These are phyloP conservation scores for Proisotoma minuta DNA, from an alignment of 2,888 invertebrate species.

Conservation along the genomic window DNA sequence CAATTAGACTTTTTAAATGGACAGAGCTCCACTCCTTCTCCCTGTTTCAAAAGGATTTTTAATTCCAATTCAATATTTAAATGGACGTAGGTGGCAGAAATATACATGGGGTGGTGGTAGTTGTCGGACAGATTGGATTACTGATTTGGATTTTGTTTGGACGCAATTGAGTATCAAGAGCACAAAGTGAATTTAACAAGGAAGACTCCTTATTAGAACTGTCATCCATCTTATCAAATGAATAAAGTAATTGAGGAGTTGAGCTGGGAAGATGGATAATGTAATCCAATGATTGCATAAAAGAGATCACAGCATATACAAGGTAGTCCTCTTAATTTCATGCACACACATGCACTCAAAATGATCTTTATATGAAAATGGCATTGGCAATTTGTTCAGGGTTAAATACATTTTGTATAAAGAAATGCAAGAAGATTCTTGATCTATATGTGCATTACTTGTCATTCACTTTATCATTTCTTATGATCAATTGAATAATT, in stretches of 20 bases:
- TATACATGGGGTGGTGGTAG: too few species aligned
- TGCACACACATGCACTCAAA: background rate
- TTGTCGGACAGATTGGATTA: background rate
- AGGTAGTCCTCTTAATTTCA: background rate
- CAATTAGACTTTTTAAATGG: background rate
- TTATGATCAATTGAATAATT: too few species aligned
- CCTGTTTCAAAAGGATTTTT: background rate
- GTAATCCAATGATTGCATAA: background rate
- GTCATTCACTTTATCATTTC: too few species aligned
- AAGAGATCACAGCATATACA: background rate
- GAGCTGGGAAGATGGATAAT: background rate
- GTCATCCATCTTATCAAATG: background rate
- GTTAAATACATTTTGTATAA: background rate
- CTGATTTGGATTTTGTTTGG: background rate
- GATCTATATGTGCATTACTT: too few species aligned
- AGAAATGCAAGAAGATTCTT: too few species aligned
- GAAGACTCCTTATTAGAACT: background rate
- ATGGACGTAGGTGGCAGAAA: background rate
- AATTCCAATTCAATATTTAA: background rate
- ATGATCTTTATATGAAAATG: background rate
- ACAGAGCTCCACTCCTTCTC: background rate
- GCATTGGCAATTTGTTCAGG: slow-evolving; percentile 11
- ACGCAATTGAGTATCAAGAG: background rate
- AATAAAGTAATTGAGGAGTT: background rate
- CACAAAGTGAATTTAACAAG: background rate